These are phyloP conservation scores for Nesidiocoris tenuis DNA, from an alignment of 2,888 invertebrate species.

Conservation along the genomic window DNA sequence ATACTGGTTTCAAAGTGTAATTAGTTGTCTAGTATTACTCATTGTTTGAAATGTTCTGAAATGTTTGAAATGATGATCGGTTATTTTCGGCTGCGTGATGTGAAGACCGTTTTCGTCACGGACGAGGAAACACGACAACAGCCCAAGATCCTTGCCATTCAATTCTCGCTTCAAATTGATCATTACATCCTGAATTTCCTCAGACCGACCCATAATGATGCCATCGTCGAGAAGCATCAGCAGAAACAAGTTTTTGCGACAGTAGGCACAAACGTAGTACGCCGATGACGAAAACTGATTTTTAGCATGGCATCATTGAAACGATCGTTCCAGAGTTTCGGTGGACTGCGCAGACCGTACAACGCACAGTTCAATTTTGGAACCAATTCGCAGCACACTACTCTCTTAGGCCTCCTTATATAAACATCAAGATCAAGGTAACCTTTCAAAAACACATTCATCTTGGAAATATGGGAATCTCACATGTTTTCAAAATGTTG, in stretches of 20 bases:
- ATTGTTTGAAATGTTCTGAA: conserved; percentile 5
- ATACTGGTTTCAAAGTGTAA: no score
- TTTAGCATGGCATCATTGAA: conserved; percentile 27
- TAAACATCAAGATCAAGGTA: no score
- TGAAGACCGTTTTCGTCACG: conserved; percentile 14
- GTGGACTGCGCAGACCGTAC: conserved; percentile 22
- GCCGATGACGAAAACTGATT: conserved; percentile 24
- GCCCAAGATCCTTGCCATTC: conserved; percentile 33
- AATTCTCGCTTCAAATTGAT: conserved; percentile 34
- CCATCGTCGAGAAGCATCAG: conserved; percentile 37
- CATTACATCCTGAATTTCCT: conserved; percentile 27
- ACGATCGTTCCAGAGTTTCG: conserved; percentile 37
- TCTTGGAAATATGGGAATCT: no score
- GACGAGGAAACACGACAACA: conserved; percentile 24
- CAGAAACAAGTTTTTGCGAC: neutral
- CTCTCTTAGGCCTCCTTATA: conserved; percentile 39
- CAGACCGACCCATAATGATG: conserved; percentile 23
- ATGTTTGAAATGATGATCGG: conserved; percentile 4
- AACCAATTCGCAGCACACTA: conserved; percentile 6
- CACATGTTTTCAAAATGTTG: no score
- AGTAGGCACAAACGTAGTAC: conserved; percentile 29
- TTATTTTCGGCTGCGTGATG: conserved; percentile 27
- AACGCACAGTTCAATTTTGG: conserved; percentile 14
- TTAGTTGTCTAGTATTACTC: no score
- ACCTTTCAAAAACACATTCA: conserved; percentile 25